Conservation (phyloP, 2,888 invertebrate genomes). For the Gerris lacustris region DNA sequence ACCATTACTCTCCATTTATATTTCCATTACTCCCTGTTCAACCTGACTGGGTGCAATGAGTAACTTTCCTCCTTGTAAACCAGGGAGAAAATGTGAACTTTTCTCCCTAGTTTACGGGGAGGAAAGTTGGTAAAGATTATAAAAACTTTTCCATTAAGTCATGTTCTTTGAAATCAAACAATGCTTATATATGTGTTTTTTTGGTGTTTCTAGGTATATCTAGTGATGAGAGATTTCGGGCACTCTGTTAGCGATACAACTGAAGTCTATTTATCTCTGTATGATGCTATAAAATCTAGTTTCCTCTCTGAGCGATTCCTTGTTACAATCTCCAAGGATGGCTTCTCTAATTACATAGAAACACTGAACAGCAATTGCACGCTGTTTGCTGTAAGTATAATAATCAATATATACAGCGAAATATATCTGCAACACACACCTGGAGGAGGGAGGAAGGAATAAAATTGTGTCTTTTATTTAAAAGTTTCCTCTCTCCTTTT, state of each 20-base stretch:
- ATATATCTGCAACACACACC: constrained; percentile 17
- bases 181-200: neutral
- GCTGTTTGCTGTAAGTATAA: constrained; percentile 61
- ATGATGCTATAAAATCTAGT: constrained; percentile 62
- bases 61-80: too few species aligned
- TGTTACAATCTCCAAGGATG: constrained; percentile 77
- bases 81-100: too few species aligned
- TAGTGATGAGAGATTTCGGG: constrained; percentile 79
- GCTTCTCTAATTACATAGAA: constrained; percentile 78
- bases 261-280: constrained; percentile 75
- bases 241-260: constrained; percentile 78
- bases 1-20: too few species aligned
- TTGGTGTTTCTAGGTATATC: constrained; percentile 44
- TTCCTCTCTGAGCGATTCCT: constrained; percentile 78
- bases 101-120: too few species aligned
- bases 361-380: constrained; percentile 78
- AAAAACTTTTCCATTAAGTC: too few species aligned
- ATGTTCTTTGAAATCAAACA: too few species aligned
- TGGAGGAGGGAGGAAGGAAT: neutral
- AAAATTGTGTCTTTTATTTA: constrained; percentile 12
- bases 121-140: too few species aligned
- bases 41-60: too few species aligned
- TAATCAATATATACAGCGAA: too few species aligned
- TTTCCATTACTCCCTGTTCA: too few species aligned
- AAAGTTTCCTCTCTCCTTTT: constrained; percentile 23